These are phyloP conservation scores for Latrodectus hesperus DNA, from an alignment of 2,888 invertebrate species.

Conservation along the genomic window DNA sequence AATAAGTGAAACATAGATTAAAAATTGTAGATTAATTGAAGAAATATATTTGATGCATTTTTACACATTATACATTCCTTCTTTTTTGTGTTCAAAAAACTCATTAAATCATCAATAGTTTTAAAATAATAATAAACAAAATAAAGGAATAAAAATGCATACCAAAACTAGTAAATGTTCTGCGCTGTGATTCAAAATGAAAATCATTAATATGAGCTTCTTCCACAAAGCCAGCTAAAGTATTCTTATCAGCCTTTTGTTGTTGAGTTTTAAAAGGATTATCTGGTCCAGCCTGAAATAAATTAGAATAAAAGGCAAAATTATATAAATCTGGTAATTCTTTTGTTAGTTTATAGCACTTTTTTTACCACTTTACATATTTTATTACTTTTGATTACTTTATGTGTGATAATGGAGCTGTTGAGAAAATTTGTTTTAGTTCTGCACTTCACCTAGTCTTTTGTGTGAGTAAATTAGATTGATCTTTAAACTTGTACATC, in stretches of 20 bases:
- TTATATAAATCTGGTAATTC: background rate
- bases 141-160: conserved; percentile 60
- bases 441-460: no score
- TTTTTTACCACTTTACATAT: background rate
- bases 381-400: background rate
- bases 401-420: background rate
- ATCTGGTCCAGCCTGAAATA: conserved; percentile 82
- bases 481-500: no score
- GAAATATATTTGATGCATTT: no score
- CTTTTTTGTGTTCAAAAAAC: background rate
- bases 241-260: conserved; percentile 90
- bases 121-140: background rate
- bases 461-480: no score
- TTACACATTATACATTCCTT: no score
- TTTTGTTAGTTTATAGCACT: background rate
- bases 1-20: no score
- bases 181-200: conserved; percentile 96
- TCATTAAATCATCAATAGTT: background rate
- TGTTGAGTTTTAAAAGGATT: conserved; percentile 95
- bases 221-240: conserved; percentile 94
- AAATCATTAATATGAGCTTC: conserved; percentile 96
- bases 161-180: conserved; percentile 95
- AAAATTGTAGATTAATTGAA: no score
- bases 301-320: conserved; percentile 73
- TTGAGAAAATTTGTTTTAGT: no score